phyloP scores from a whole-genome alignment of 2,888 invertebrate species.

The Pseudolycoriella hygida region DNA sequence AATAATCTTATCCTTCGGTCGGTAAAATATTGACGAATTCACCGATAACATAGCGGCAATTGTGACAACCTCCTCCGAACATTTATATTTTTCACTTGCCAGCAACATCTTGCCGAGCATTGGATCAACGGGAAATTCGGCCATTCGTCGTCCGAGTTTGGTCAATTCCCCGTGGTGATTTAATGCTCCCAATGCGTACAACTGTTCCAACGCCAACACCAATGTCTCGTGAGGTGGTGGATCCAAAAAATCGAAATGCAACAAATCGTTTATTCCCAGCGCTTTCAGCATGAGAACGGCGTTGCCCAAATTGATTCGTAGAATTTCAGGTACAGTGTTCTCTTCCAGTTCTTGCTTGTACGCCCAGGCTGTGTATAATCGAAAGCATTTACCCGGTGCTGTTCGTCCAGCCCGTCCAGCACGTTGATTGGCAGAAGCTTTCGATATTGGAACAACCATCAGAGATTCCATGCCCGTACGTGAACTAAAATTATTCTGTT shows the following conservation, averaged over 20 bases:
- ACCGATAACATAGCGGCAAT: slow-evolving; percentile 97
- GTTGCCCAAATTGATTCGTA: slow-evolving; percentile 88
- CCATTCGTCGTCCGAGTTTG: slow-evolving; percentile 93
- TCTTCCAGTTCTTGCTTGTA: slow-evolving; percentile 97
- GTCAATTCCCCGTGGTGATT: slow-evolving; percentile 97
- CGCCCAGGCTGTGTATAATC: slow-evolving; percentile 96
- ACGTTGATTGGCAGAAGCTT: slow-evolving; percentile 93
- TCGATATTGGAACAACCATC: slow-evolving; percentile 96
- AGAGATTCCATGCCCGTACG: slow-evolving; percentile 97
- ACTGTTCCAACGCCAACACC: slow-evolving; percentile 85
- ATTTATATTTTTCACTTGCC: slow-evolving; percentile 95
- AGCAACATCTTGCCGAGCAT: slow-evolving; percentile 98
- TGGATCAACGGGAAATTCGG: slow-evolving; percentile 97
- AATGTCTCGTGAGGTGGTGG: slow-evolving; percentile 91
- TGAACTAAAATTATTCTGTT: slow-evolving; percentile 96
- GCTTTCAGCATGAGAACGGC: slow-evolving; percentile 94
- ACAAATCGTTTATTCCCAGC: slow-evolving; percentile 89
- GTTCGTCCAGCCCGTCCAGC: slow-evolving; percentile 92
- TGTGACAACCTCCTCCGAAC: slow-evolving; percentile 89
- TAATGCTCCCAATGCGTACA: slow-evolving; percentile 92
- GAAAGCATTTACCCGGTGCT: slow-evolving; percentile 94
- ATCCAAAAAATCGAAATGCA: slow-evolving; percentile 97
- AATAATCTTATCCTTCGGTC: slow-evolving; percentile 96
- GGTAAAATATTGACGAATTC: slow-evolving; percentile 92
- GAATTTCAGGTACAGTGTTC: slow-evolving; percentile 96